Percentiles rank a stretch among this genome's conserved stretches.
phyloP scores from a whole-genome alignment of 2,113 vertebrate species.

The Raja brachyura region DNA sequence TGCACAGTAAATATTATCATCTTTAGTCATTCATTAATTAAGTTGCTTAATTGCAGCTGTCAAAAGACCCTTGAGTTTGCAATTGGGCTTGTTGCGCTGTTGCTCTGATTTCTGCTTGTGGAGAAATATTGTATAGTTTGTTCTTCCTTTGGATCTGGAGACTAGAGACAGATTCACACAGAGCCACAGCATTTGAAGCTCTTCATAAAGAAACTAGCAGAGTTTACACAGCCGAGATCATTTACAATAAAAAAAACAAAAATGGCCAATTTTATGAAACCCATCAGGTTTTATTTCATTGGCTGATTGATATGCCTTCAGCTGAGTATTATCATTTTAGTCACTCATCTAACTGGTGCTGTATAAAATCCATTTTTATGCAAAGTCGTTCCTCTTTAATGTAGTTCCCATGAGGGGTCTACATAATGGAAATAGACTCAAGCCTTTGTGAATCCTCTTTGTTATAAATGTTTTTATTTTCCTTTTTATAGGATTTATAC shows the following conservation, averaged over 20 bases:
- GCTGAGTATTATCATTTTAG: slow-evolving; percentile 39
- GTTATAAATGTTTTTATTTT: slow-evolving; percentile 37
- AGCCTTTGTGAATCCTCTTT: slow-evolving; percentile 28
- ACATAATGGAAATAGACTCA: slow-evolving; percentile 42
- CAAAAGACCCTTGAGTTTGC: slow-evolving; percentile 72
- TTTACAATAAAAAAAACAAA: slow-evolving; percentile 9
- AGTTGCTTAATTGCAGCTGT: slow-evolving; percentile 80
- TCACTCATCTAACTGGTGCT: slow-evolving; percentile 38
- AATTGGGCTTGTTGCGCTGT: slow-evolving; percentile 53
- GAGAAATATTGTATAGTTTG: slow-evolving; percentile 41
- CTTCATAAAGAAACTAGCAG: slow-evolving; percentile 32
- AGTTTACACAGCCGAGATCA: neutral
- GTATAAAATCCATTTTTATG: slow-evolving; percentile 45
- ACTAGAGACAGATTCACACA: slow-evolving; percentile 19
- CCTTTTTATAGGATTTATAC: slow-evolving; percentile 29
- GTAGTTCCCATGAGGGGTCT: slow-evolving; percentile 41
- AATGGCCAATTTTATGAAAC: slow-evolving; percentile 35
- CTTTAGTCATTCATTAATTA: slow-evolving; percentile 78
- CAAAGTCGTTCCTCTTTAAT: slow-evolving; percentile 48
- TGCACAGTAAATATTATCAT: slow-evolving; percentile 81
- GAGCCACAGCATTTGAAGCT: neutral
- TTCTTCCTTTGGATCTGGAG: slow-evolving; percentile 27
- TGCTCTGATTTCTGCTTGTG: slow-evolving; percentile 53
- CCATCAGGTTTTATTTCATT: slow-evolving; percentile 38
- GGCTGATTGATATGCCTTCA: neutral